These are phyloP conservation scores for Neoseiulus cucumeris DNA, from an alignment of 1,140 invertebrate genomes.

Conservation along the genomic window DNA sequence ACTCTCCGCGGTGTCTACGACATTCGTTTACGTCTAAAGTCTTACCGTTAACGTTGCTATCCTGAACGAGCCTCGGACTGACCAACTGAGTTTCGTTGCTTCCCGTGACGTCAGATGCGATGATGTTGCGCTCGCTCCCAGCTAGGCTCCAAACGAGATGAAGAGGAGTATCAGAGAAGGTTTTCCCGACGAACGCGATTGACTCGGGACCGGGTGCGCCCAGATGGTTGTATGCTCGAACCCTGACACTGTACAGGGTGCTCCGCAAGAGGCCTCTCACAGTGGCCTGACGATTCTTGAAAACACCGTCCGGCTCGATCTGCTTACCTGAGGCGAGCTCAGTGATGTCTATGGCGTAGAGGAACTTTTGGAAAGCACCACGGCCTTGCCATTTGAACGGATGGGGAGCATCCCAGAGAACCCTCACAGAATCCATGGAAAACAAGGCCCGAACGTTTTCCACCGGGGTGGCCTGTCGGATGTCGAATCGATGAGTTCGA, in stretches of 20 bases:
- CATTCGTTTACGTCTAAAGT: neutral
- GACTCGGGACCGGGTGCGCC: conserved; percentile 60
- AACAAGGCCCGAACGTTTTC: conserved; percentile 4
- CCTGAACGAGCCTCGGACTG: conserved; percentile 13
- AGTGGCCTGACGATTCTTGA: conserved; percentile 34
- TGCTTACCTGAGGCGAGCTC: conserved; percentile 34
- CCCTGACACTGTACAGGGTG: conserved; percentile 51
- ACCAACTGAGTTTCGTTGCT: conserved; percentile 17
- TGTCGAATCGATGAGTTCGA: no score
- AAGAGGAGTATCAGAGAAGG: conserved; percentile 30
- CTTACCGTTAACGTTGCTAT: neutral
- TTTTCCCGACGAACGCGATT: conserved; percentile 29
- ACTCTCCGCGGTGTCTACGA: neutral
- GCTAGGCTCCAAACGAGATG: neutral
- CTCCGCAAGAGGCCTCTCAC: conserved; percentile 45
- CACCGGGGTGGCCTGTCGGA: neutral
- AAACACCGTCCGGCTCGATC: conserved; percentile 24
- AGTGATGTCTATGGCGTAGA: conserved; percentile 30
- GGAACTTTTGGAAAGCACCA: neutral
- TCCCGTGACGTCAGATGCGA: conserved; percentile 22
- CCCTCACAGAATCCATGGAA: conserved; percentile 6
- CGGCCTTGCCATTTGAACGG: neutral
- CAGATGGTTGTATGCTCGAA: conserved; percentile 45
- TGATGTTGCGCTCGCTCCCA: conserved; percentile 27
- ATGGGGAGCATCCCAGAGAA: neutral